Conservation (phyloP, 2,888 invertebrate genomes). For the Caenorhabditis plicata region DNA sequence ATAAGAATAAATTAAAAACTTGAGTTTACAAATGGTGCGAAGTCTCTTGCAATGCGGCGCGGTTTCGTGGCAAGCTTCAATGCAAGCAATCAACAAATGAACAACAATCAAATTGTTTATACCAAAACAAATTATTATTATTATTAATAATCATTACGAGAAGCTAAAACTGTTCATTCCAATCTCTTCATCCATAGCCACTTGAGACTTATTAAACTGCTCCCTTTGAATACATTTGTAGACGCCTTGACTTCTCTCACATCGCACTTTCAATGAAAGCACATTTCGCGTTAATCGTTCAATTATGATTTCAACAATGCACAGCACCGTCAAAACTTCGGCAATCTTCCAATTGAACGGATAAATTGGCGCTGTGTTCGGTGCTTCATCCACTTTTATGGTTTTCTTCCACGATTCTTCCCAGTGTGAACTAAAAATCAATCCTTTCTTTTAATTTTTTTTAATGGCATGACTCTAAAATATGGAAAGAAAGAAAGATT, state of each 20-base stretch:
- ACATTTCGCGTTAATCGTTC: no score
- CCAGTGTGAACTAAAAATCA: slow-evolving; percentile 3
- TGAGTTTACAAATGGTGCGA: no score
- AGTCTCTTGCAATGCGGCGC: no score
- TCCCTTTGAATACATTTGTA: slow-evolving; percentile 18
- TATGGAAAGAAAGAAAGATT: no score
- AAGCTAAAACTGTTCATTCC: not conserved
- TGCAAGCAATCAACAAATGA: no score
- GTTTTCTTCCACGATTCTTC: not conserved
- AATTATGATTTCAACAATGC: slow-evolving; percentile 14
- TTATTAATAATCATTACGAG: not conserved
- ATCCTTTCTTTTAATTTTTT: not conserved
- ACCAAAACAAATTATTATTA: no score
- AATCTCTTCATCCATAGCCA: not conserved
- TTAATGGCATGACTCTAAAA: no score
- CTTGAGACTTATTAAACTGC: not conserved
- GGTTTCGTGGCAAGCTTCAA: no score
- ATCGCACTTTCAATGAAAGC: slow-evolving; percentile 3
- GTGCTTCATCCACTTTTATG: not conserved
- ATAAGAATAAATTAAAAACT: no score
- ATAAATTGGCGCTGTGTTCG: slow-evolving; percentile 17
- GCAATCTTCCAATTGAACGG: slow-evolving; percentile 9
- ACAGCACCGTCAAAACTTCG: slow-evolving; percentile 11
- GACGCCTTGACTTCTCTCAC: slow-evolving; percentile 22
- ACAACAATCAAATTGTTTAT: no score